Percentiles rank a stretch among this genome's conserved stretches.
phyloP scores from a whole-genome alignment of 2,113 vertebrate genomes.

The Xenopus laevis region DNA sequence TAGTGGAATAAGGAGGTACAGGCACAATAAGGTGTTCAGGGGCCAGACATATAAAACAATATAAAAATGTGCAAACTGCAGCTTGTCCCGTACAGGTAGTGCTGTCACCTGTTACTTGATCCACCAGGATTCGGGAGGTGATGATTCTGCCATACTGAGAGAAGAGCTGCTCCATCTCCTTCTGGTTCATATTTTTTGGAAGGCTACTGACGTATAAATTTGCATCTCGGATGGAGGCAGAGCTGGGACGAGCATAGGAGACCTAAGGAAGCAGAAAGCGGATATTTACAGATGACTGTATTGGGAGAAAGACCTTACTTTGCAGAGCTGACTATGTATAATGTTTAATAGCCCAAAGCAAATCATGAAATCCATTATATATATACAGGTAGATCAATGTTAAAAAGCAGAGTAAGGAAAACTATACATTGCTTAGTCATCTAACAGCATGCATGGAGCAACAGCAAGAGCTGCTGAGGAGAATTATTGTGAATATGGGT shows the following conservation, averaged over 20 bases:
- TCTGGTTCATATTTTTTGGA: constrained; percentile 93
- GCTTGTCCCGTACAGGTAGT: no score
- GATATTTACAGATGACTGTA: neutral
- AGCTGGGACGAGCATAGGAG: constrained; percentile 89
- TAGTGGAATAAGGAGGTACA: no score
- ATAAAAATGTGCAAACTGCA: no score
- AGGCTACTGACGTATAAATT: constrained; percentile 94
- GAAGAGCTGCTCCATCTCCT: constrained; percentile 96
- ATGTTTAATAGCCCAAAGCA: neutral
- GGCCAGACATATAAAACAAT: no score
- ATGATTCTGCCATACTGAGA: constrained; percentile 95
- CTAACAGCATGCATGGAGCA: no score
- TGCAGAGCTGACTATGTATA: constrained; percentile 1
- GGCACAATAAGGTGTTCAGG: no score
- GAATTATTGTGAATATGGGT: no score
- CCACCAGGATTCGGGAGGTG: constrained; percentile 90
- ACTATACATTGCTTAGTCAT: no score
- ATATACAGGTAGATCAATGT: no score
- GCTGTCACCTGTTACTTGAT: constrained; percentile 87
- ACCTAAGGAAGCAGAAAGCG: constrained; percentile 62
- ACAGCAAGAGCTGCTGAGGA: no score
- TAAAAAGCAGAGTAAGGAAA: no score
- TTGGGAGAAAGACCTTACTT: neutral
- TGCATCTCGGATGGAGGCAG: constrained; percentile 89
- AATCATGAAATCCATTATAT: neutral